Base-by-base conservation (phyloP, 2,888 invertebrate species). In the Polydrusus pterygomalis region DNA sequence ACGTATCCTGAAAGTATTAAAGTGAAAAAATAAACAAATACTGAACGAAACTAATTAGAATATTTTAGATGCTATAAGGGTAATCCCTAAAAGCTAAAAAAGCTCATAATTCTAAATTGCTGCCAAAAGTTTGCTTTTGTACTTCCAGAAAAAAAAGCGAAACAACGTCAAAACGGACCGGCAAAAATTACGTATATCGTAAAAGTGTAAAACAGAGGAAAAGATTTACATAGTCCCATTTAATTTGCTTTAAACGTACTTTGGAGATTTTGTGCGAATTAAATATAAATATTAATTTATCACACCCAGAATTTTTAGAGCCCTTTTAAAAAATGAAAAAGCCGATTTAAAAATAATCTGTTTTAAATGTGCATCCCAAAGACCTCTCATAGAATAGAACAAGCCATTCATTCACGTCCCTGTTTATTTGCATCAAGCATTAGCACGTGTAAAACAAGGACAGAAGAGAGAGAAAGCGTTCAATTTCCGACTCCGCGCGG, bases 171-270 rank as follows among this genome's bases (percentile, higher is more conserved):
- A 62, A 62, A 20, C 38, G 62, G 62, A 43, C 40, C 20, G 18
- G 7, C n/a, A 62, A 43, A 62, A 62, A 62, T 62, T 62, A 62
- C 62, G 62, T 18, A 62, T 40, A 62, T 62, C 62, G 18, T 62
- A 62, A 60, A 7, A 60, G 38, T 38, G 60, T 30, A 38, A 60
- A 60, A 60, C 38, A 60, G 17, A 38, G 15, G 7, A 38, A 60
- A 17, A 18, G 40, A 43, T 62, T 62, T 43, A 62, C 62, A 40
- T 62, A 18, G 11, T 62, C 30, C 40, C 20, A 13, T 10, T 62
- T 17, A 40, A 62, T 62, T 43, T 43, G 43, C 18, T 62, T 62
- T 43, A 62, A 18, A 40, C 40, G 15, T 62, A 18, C 18, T 43
- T 17, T 43, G 30, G 15, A 38, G 60, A 40, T 62, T 20, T 40